phyloP scores from a whole-genome alignment of 2,113 vertebrate species.

The Monopterus albus region DNA sequence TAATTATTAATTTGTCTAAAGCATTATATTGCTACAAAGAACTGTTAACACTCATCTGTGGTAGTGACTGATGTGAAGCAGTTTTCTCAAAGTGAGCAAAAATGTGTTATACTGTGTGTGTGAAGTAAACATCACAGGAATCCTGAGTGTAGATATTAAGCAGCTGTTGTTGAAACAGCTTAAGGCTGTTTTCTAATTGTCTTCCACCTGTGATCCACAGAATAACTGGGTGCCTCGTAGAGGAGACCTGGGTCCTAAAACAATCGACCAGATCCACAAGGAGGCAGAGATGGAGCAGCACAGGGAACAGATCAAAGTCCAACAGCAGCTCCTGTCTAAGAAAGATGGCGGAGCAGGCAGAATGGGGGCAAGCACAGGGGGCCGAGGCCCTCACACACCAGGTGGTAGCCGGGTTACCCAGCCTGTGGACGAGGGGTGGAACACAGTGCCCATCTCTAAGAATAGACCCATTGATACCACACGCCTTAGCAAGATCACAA shows the following conservation, averaged over 20 bases:
- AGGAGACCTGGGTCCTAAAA: slow-evolving; percentile 96
- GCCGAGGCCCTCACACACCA: slow-evolving; percentile 68
- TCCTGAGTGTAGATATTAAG: not conserved
- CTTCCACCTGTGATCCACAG: slow-evolving; percentile 70
- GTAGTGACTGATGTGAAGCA: not conserved
- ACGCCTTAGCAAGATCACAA: slow-evolving; percentile 94
- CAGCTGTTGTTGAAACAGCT: not conserved
- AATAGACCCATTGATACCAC: slow-evolving; percentile 92
- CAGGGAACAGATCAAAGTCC: slow-evolving; percentile 92
- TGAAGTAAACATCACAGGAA: not conserved
- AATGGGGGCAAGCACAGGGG: slow-evolving; percentile 74
- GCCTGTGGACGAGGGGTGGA: slow-evolving; percentile 95
- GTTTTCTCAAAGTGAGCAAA: not conserved
- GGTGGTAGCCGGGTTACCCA: slow-evolving; percentile 77
- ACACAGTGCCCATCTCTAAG: slow-evolving; percentile 94
- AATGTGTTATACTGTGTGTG: not conserved
- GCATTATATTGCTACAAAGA: not conserved
- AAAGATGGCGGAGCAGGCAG: slow-evolving; percentile 84
- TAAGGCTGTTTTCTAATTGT: not conserved
- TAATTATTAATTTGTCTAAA: slow-evolving; percentile 57
- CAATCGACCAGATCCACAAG: slow-evolving; percentile 98
- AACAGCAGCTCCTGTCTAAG: slow-evolving; percentile 92
- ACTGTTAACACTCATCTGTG: not conserved
- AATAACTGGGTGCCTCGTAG: slow-evolving; percentile 94
- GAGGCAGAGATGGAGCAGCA: slow-evolving; percentile 96